Conservation (phyloP, 2,113 vertebrate species). For the Brachirus orientalis region DNA sequence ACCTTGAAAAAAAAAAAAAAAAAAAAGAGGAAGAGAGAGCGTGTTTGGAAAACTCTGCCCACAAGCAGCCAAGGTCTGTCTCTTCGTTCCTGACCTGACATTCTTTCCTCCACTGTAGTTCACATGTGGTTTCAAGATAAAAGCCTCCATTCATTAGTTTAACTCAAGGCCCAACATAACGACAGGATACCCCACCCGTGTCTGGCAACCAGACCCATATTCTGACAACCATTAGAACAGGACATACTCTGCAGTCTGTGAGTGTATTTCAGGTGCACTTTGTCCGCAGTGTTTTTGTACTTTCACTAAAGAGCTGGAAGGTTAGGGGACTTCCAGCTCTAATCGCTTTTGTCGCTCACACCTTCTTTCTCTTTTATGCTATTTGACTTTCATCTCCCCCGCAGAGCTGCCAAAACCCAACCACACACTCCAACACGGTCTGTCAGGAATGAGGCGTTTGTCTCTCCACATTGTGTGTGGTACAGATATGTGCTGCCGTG, state of each 20-base stretch:
- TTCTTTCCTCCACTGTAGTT: constrained; percentile 69
- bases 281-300: constrained; percentile 1
- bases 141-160: constrained; percentile 77
- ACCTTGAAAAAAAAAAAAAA: too few species aligned
- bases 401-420: constrained; percentile 32
- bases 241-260: constrained; percentile 20
- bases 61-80: constrained; percentile 41
- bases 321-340: constrained; percentile 53
- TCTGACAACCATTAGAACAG: constrained; percentile 28
- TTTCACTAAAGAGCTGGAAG: constrained; percentile 11
- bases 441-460: constrained; percentile 53
- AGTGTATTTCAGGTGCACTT: constrained; percentile 15
- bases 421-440: constrained; percentile 19
- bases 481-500: too few species aligned
- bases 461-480: constrained; percentile 20
- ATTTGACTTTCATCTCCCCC: constrained; percentile 55
- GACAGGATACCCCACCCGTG: constrained; percentile 76
- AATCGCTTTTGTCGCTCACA: constrained; percentile 19
- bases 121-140: constrained; percentile 70
- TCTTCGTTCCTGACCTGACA: constrained; percentile 52
- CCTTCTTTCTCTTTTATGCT: constrained; percentile 50
- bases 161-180: constrained; percentile 40
- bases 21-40: constrained; percentile 10
- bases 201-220: constrained; percentile 55
- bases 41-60: constrained; percentile 55